These are phyloP conservation scores for Potamarius usumacintae DNA, from an alignment of 2,113 vertebrate species.

Conservation along the genomic window DNA sequence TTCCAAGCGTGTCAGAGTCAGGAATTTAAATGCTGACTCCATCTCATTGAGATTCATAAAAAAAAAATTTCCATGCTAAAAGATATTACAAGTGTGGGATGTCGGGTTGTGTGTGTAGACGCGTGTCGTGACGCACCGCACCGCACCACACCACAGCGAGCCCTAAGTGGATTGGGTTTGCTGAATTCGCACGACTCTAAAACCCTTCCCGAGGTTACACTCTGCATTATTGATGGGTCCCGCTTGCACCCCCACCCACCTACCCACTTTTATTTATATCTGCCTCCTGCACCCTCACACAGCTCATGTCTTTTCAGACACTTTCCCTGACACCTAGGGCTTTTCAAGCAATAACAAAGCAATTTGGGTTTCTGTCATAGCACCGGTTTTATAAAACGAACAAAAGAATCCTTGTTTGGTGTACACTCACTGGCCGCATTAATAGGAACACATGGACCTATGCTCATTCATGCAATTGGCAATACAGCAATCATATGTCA, in stretches of 20 bases:
- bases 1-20: not conserved
- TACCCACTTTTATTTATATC: conserved; percentile 39
- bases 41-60: conserved; percentile 34
- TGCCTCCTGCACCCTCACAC: conserved; percentile 22
- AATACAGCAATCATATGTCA: not conserved
- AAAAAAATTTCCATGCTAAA: not conserved
- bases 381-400: not conserved
- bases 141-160: conserved; percentile 2
- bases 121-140: conserved; percentile 19
- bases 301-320: not conserved
- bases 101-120: conserved; percentile 32
- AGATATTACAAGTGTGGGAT: conserved; percentile 50
- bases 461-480: not conserved
- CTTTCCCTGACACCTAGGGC: not conserved
- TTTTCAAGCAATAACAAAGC: conserved; percentile 17
- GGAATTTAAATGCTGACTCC: conserved; percentile 23
- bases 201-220: conserved; percentile 57
- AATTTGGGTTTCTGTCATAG: conserved; percentile 6
- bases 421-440: not conserved
- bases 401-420: not conserved
- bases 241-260: conserved; percentile 36
- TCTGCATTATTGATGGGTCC: conserved; percentile 69
- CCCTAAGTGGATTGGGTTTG: conserved; percentile 25
- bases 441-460: not conserved
- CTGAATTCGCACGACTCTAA: conserved; percentile 31